Percentiles rank a stretch among this genome's conserved stretches.
Conservation (phyloP, 1,140 invertebrate genomes). For the Lethocerus indicus region DNA sequence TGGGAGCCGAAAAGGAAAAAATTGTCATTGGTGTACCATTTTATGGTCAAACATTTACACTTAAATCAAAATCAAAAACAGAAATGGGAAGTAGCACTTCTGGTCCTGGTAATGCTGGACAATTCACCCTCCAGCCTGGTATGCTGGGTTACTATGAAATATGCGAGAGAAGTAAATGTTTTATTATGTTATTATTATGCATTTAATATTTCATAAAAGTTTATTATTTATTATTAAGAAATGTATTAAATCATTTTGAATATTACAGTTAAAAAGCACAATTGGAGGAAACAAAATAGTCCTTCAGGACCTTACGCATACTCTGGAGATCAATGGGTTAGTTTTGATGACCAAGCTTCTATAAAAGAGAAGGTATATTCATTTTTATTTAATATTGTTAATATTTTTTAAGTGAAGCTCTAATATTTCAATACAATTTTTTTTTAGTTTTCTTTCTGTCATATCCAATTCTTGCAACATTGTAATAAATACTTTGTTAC, state of each 20-base stretch:
- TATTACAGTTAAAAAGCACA: constrained; percentile 17
- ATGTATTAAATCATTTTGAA: not conserved
- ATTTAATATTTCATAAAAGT: not conserved
- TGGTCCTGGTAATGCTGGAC: constrained; percentile 58
- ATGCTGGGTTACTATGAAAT: constrained; percentile 84
- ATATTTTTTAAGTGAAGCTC: too few relatives aligned
- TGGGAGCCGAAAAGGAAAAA: constrained; percentile 63
- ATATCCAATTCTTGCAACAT: not conserved
- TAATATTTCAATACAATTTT: too few relatives aligned
- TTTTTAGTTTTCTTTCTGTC: too few relatives aligned
- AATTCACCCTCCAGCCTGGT: constrained; percentile 72
- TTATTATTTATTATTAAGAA: not conserved
- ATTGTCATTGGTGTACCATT: constrained; percentile 72
- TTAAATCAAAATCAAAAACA: constrained; percentile 34
- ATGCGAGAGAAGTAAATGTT: constrained; percentile 45
- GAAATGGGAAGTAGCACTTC: constrained; percentile 32
- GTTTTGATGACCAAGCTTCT: constrained; percentile 68
- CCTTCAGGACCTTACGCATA: constrained; percentile 58
- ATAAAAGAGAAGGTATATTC: constrained; percentile 46
- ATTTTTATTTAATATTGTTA: not conserved
- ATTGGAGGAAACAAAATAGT: constrained; percentile 18
- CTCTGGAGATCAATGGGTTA: constrained; percentile 71
- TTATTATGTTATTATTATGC: not conserved
- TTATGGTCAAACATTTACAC: constrained; percentile 71
- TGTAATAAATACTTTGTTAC: not conserved